Percentiles rank a stretch among this genome's conserved stretches.
Evolutionary conservation across 2,113 vertebrate genomes (phyloP).

Genomic region (Rhegmatorhina hoffmannsi): DNA sequence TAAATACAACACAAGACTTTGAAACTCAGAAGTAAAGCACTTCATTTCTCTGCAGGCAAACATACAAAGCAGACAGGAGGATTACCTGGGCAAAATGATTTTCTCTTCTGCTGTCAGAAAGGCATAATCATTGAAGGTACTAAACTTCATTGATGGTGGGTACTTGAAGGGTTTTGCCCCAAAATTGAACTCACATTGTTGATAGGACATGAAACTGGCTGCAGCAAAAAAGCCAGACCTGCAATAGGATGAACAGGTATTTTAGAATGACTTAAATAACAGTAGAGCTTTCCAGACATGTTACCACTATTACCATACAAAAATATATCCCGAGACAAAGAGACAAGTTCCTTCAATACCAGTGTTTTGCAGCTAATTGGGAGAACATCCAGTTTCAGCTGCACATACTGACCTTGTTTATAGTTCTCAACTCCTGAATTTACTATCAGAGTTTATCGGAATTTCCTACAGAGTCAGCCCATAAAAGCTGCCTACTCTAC

Average conservation of each 20-base stretch:
- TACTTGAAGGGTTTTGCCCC: constrained; percentile 97
- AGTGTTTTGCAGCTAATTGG: not conserved
- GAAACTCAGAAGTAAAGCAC: not conserved
- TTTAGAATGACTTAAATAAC: not conserved
- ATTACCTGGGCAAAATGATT: constrained; percentile 95
- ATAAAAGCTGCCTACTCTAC: not conserved
- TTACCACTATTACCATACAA: not conserved
- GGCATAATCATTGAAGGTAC: constrained; percentile 98
- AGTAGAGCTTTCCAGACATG: not conserved
- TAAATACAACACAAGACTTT: not conserved
- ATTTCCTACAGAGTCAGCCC: not conserved
- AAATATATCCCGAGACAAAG: not conserved
- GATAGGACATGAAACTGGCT: constrained; percentile 99
- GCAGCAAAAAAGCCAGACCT: constrained; percentile 99
- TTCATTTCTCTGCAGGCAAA: not conserved
- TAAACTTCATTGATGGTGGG: constrained; percentile 91
- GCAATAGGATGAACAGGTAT: not conserved
- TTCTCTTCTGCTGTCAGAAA: constrained; percentile 93
- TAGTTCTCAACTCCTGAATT: not conserved
- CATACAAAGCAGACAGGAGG: not conserved
- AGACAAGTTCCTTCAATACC: not conserved
- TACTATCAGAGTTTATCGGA: not conserved
- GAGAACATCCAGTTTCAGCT: not conserved
- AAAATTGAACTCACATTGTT: constrained; percentile 99
- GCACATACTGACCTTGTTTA: not conserved